Evolutionary conservation across 37 sponge, comb jelly and placozoan genomes (phyloP).

Genomic region (Dysidea cf. avara): DNA sequence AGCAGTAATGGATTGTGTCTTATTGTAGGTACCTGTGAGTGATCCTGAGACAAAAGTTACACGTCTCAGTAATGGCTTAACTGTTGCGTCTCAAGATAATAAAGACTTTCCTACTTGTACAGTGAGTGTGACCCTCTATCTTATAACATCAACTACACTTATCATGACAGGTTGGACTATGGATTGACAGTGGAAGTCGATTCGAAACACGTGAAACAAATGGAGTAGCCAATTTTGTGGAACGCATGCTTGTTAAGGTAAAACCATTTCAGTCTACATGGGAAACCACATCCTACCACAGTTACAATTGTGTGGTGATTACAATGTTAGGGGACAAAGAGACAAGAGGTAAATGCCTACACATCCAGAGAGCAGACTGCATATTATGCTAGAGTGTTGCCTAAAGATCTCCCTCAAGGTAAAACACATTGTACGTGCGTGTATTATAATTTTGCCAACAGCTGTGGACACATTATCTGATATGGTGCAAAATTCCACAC

Average conservation of each 20-base stretch:
- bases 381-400: constrained; percentile 87
- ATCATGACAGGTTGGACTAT: constrained; percentile 76
- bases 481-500: constrained; percentile 80
- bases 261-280: too few species aligned
- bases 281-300: too few species aligned
- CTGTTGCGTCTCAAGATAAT: constrained; percentile 81
- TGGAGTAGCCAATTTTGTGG: constrained; percentile 95
- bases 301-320: too few species aligned
- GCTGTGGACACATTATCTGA: constrained; percentile 90
- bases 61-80: constrained; percentile 70
- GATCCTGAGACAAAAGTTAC: constrained; percentile 86
- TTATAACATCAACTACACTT: not conserved
- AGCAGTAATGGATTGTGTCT: too few species aligned
- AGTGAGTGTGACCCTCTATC: constrained; percentile 32
- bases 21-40: constrained; percentile 68
- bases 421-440: constrained; percentile 6
- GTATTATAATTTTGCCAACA: constrained; percentile 5
- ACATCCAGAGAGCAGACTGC: constrained; percentile 94
- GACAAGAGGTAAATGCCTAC: constrained; percentile 95
- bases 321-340: too few species aligned
- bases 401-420: constrained; percentile 73
- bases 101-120: constrained; percentile 84
- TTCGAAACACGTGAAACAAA: constrained; percentile 81
- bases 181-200: constrained; percentile 93
- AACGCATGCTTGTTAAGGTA: constrained; percentile 92